These are phyloP conservation scores for Stegana nigrithorax DNA, from an alignment of 2,888 invertebrate species.

Conservation along the genomic window DNA sequence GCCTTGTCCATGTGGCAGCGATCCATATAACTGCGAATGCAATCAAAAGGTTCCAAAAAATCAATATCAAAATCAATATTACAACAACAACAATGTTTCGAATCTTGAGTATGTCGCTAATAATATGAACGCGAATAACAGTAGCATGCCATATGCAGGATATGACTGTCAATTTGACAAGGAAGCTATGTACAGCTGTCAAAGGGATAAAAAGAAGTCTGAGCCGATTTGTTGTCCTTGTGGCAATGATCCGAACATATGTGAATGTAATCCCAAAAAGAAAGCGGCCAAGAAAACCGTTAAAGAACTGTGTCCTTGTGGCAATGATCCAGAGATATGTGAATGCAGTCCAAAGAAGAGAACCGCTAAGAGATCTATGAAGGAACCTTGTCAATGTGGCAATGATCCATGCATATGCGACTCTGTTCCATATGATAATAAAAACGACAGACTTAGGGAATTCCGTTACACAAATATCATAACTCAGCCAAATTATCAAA, in stretches of 20 bases:
- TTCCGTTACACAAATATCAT: too few relatives aligned
- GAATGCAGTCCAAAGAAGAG: background rate
- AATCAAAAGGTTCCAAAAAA: too few relatives aligned
- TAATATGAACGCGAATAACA: too few relatives aligned
- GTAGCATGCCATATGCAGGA: too few relatives aligned
- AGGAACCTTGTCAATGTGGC: background rate
- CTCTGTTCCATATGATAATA: background rate
- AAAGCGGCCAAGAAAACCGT: background rate
- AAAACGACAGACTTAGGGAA: too few relatives aligned
- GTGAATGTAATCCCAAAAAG: background rate
- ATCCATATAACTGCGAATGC: background rate
- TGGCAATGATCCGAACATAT: background rate
- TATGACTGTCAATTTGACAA: too few relatives aligned
- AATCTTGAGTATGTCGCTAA: too few relatives aligned
- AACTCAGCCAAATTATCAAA: too few relatives aligned
- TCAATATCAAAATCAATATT: too few relatives aligned
- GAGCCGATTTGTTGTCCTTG: background rate
- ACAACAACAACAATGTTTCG: too few relatives aligned
- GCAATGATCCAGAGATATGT: background rate
- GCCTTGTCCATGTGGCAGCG: background rate
- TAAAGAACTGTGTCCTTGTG: background rate
- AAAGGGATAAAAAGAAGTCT: too few relatives aligned
- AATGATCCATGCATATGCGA: background rate
- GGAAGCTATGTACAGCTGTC: too few relatives aligned
- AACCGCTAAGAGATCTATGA: background rate